Conservation (phyloP, 2,888 invertebrate genomes). For the Sphaerophoria taeniata region DNA sequence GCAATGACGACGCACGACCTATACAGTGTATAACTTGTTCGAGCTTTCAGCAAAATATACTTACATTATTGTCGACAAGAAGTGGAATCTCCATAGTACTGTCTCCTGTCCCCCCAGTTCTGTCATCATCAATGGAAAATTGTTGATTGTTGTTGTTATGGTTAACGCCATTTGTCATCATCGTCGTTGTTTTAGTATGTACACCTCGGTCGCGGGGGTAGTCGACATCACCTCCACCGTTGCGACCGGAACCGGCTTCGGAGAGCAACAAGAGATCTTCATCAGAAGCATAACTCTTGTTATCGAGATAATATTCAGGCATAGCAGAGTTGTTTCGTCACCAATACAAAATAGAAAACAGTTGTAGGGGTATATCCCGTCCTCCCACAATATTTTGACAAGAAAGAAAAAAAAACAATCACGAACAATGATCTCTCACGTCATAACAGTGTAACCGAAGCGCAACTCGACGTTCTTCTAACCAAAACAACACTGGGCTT, state of each 20-base stretch:
- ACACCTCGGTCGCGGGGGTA: conserved; percentile 12
- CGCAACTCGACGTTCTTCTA: not conserved
- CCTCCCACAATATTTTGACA: not conserved
- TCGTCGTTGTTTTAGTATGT: conserved; percentile 9
- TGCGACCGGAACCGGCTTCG: conserved; percentile 32
- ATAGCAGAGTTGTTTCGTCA: conserved; percentile 13
- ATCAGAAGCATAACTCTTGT: conserved; percentile 58
- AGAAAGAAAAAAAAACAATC: not conserved
- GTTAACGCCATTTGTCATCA: conserved; percentile 22
- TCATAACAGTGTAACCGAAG: conserved; percentile 45
- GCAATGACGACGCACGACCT: not conserved
- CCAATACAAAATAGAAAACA: not conserved
- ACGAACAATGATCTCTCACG: conserved; percentile 32
- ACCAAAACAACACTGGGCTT: conserved; percentile 44
- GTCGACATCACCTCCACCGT: conserved; percentile 5
- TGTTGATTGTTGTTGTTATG: conserved; percentile 21
- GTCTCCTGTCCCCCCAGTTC: conserved; percentile 50
- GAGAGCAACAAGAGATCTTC: conserved; percentile 53
- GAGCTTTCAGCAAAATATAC: not conserved
- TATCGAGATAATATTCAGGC: conserved; percentile 60
- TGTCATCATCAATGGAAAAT: conserved; percentile 8
- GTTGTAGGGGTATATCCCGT: conserved; percentile 22
- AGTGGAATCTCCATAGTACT: conserved; percentile 69
- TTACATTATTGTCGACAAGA: conserved; percentile 60
- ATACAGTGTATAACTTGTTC: conserved; percentile 15